Base-by-base conservation (phyloP, 1,140 invertebrate species). In the Mya arenaria region DNA sequence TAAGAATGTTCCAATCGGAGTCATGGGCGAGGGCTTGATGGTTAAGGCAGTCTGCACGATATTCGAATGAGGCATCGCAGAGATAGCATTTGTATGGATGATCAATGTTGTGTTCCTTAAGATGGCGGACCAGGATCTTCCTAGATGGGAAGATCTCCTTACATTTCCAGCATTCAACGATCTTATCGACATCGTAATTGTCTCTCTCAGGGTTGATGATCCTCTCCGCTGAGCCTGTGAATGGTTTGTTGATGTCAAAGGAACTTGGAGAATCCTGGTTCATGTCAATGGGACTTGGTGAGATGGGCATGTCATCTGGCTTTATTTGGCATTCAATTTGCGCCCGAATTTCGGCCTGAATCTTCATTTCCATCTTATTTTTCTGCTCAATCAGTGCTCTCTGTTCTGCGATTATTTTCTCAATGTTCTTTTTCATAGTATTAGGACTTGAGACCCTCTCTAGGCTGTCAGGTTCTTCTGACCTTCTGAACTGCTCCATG, bases 1-100 rank as follows among this genome's bases (percentile, higher is more conserved):
- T 86, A 1, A 92, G 81, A 10, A 86, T 84, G 4, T 65, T 95
- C 88, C 92, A 93, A 65, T 92, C 90, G 17, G 82, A 83, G 0
- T 94, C 91, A 85, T 98, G 97, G 39, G 92, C 93, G 4, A 94
- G 93, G 77, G 95, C 95, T 75, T 98, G 95, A 89, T 99, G 98
- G 23, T 96, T 95, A 34, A 98, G 92, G 39, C 96, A 96, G 10
- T 96, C 96, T 68, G 96, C 94, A 0, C 97, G 94, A 36, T 96
- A 96, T 0, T 94, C 94, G 88, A 96, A 98, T 0, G 97, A 97
- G 15, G 95, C 95, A 85, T 98, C 97, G 91, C 97, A 98, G 0
- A 98, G 93, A 92, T 98, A 97, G 89, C 97, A 99, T 90, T 98
- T 98, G 93, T 97, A 98, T 0, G 97, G 97, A 37, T 96, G 93